Conservation (phyloP, 2,888 invertebrate species). For the Sinotaia quadrata region DNA sequence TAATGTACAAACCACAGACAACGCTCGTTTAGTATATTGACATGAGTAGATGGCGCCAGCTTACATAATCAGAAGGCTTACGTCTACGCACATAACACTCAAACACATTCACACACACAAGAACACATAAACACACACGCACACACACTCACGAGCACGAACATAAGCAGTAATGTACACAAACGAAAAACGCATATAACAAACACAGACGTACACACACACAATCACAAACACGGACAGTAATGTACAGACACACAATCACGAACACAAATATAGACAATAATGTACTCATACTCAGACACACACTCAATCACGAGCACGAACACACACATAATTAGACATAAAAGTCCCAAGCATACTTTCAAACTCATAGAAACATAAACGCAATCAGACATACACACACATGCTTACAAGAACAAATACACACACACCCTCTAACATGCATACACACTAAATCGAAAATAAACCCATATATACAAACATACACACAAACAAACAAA, state of each 20-base stretch:
- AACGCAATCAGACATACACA: neutral
- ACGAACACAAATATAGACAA: neutral
- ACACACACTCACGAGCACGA: conserved; percentile 1
- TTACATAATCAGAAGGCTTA: no score
- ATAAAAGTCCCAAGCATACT: neutral
- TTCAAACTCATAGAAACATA: neutral
- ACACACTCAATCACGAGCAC: neutral
- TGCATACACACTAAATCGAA: no score
- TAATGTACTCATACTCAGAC: no score
- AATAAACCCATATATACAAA: no score
- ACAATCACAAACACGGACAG: conserved; percentile 4
- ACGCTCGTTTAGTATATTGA: no score
- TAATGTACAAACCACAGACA: no score
- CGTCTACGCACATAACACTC: no score
- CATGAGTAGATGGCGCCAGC: no score
- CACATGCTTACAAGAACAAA: neutral
- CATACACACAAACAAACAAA: no score
- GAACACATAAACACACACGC: conserved; percentile 6
- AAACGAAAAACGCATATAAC: no score
- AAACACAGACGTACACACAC: conserved; percentile 1
- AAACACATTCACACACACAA: neutral
- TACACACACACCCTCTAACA: no score
- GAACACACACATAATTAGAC: neutral
- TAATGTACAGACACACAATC: neutral
- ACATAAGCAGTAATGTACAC: conserved; percentile 5